These are phyloP conservation scores for Athetis lepigone DNA, from an alignment of 2,888 invertebrate species.

Conservation along the genomic window DNA sequence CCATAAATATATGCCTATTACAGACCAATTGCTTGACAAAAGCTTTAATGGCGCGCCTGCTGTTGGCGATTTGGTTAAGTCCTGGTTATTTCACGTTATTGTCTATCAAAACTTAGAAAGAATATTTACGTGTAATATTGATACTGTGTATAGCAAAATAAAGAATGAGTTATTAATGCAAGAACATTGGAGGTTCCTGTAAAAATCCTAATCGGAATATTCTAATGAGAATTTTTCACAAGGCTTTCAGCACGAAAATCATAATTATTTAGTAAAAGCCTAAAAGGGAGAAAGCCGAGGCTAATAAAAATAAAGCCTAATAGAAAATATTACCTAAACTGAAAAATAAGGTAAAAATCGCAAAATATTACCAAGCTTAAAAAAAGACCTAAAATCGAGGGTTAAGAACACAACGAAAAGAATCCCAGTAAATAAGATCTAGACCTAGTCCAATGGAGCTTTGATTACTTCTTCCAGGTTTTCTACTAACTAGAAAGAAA, in stretches of 20 bases:
- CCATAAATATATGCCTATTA: too few relatives aligned
- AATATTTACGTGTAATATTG: too few relatives aligned
- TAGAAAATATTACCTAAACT: slow-evolving; percentile 19
- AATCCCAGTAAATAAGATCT: background rate
- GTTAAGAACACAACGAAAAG: background rate
- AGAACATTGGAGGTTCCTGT: background rate
- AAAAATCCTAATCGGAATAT: background rate
- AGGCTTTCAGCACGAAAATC: slow-evolving; percentile 32
- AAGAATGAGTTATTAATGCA: too few relatives aligned
- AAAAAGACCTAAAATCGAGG: background rate
- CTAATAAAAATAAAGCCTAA: background rate
- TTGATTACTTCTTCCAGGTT: background rate
- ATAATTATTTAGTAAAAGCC: slow-evolving; percentile 4
- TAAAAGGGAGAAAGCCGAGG: background rate
- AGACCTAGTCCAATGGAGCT: background rate
- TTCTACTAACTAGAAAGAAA: too few relatives aligned
- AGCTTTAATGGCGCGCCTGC: too few relatives aligned
- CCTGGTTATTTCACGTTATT: too few relatives aligned
- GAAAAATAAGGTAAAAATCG: background rate
- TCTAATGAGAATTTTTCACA: background rate
- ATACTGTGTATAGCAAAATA: too few relatives aligned
- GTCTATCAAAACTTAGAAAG: too few relatives aligned
- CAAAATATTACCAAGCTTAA: background rate
- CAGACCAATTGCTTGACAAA: too few relatives aligned
- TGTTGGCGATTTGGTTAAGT: too few relatives aligned